A percentile compares a stretch with the other conserved stretches of the same genome.
Conservation (phyloP, 2,797 vertebrate genomes). For the Agapornis canus region DNA sequence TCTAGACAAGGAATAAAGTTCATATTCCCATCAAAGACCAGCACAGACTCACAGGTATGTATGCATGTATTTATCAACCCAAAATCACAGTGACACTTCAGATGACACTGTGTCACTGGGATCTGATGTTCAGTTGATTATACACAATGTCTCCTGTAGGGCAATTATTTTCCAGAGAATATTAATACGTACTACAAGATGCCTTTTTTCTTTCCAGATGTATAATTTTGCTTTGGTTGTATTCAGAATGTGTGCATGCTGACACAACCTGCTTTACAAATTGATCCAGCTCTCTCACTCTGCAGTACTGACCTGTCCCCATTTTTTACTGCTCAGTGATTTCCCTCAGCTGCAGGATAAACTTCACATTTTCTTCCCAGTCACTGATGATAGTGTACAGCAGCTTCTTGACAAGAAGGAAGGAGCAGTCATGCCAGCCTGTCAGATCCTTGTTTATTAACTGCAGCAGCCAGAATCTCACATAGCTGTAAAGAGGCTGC, state of each 20-base stretch:
- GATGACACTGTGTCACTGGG: background rate
- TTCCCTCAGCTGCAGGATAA: background rate
- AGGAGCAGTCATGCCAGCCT: background rate
- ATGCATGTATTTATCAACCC: background rate
- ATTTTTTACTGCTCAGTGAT: background rate
- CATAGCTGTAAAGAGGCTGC: background rate
- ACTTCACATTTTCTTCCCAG: background rate
- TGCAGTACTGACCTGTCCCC: background rate
- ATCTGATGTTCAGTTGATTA: background rate
- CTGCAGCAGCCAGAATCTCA: background rate
- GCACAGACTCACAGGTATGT: background rate
- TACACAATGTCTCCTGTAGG: background rate
- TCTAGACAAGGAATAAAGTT: background rate
- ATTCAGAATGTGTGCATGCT: background rate
- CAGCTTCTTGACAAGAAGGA: background rate
- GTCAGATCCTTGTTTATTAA: background rate
- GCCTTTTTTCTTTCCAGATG: background rate
- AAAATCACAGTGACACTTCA: background rate
- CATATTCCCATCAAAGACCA: background rate
- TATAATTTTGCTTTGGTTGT: background rate
- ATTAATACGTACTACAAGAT: background rate
- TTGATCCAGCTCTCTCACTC: background rate
- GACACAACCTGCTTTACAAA: background rate
- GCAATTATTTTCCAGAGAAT: background rate
- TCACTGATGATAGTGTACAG: background rate